These are phyloP conservation scores for Sarcophaga peregrina DNA, from an alignment of 1,140 invertebrate species.

Conservation along the genomic window DNA sequence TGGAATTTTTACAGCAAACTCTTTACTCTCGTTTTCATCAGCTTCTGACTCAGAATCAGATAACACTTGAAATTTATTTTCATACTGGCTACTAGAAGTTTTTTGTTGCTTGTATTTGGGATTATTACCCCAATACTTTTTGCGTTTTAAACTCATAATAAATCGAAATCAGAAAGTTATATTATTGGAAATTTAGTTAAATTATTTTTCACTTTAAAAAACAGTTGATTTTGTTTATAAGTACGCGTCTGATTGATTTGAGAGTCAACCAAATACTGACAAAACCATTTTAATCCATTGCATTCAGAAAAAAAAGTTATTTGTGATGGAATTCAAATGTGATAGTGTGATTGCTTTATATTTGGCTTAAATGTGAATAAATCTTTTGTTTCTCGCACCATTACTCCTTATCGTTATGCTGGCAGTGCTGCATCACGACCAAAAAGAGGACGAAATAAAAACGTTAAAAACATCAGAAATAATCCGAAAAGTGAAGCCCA, in stretches of 20 bases:
- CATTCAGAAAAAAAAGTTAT: too few relatives aligned
- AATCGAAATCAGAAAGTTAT: background rate
- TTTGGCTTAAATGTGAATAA: too few relatives aligned
- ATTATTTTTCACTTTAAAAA: background rate
- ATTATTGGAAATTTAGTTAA: background rate
- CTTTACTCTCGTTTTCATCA: background rate
- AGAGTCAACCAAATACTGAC: background rate
- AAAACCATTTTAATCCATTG: too few relatives aligned
- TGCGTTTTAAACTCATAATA: background rate
- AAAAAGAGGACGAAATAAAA: too few relatives aligned
- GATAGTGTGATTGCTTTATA: too few relatives aligned
- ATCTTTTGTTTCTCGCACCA: too few relatives aligned
- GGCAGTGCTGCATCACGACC: too few relatives aligned
- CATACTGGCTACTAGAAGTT: background rate
- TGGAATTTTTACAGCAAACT: background rate
- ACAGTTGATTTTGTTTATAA: background rate
- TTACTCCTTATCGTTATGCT: too few relatives aligned
- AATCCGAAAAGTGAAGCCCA: too few relatives aligned
- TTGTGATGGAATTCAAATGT: too few relatives aligned
- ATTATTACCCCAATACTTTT: slow-evolving; percentile 2
- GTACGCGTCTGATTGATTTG: background rate
- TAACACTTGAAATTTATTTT: background rate
- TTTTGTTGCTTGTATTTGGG: slow-evolving; percentile 15
- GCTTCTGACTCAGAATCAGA: background rate
- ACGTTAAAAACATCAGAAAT: too few relatives aligned